phyloP scores from a whole-genome alignment of 1,140 invertebrate species.

The Ceratitis capitata region DNA sequence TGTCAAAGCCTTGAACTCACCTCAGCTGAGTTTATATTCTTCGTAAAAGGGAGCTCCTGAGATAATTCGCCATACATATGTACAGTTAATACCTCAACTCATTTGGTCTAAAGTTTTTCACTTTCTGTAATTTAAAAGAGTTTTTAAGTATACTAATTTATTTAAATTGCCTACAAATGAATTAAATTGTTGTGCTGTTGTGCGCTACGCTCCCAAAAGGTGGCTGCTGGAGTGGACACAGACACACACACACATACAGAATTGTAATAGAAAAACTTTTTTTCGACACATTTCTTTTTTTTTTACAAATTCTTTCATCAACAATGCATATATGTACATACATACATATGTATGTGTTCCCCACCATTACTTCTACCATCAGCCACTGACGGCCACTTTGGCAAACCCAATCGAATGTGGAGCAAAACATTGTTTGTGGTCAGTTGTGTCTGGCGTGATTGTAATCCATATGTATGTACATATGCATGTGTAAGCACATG shows the following conservation, averaged over 20 bases:
- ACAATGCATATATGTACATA: too few species aligned
- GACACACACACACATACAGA: background rate
- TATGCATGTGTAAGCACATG: background rate
- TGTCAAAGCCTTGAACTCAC: too few species aligned
- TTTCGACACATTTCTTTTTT: background rate
- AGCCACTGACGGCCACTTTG: background rate
- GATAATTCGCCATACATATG: too few species aligned
- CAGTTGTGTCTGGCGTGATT: background rate
- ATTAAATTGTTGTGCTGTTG: background rate
- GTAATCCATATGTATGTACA: background rate
- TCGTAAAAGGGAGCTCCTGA: too few species aligned
- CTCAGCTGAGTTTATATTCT: too few species aligned
- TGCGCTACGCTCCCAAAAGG: background rate
- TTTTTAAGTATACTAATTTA: conserved; percentile 9
- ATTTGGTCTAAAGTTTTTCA: background rate
- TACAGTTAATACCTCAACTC: too few species aligned
- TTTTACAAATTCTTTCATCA: too few species aligned
- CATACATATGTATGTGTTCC: background rate
- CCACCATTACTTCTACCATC: background rate
- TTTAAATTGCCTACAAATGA: conserved; percentile 10
- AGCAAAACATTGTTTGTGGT: conserved; percentile 15
- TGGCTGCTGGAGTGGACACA: background rate
- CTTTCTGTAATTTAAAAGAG: background rate
- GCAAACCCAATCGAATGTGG: conserved; percentile 18
- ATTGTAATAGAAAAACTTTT: background rate